These are phyloP conservation scores for Oscheius myriophilus DNA, from an alignment of 2,888 invertebrate genomes.

Conservation along the genomic window DNA sequence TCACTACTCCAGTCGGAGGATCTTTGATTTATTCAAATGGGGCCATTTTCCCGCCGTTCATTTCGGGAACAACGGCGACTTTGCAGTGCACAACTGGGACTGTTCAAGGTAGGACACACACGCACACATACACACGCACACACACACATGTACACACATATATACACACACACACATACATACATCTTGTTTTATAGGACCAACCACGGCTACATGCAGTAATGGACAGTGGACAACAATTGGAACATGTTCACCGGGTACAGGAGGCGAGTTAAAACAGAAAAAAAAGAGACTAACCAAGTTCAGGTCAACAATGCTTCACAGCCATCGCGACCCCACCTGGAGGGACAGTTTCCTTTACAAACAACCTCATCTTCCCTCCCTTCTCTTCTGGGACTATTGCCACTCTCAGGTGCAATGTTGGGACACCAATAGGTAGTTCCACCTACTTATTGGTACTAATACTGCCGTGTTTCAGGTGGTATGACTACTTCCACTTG, in stretches of 20 bases:
- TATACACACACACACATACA: too few species aligned
- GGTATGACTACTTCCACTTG: background rate
- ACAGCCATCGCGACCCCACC: too few species aligned
- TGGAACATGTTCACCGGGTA: conserved; percentile 1
- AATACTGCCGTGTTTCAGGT: background rate
- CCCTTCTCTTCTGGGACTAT: background rate
- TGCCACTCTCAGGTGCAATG: too few species aligned
- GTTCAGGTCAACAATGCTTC: too few species aligned
- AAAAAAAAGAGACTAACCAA: too few species aligned
- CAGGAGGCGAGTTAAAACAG: too few species aligned
- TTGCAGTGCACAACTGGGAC: conserved; percentile 1
- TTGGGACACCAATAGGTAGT: too few species aligned
- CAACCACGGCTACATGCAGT: conserved; percentile 1
- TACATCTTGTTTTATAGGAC: background rate
- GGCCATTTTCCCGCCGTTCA: background rate
- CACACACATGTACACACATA: too few species aligned
- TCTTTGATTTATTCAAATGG: conserved; percentile 11
- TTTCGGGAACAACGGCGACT: conserved; percentile 4
- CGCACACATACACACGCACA: too few species aligned
- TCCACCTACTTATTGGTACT: too few species aligned
- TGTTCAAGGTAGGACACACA: background rate
- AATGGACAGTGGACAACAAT: conserved; percentile 14
- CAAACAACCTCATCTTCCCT: background rate
- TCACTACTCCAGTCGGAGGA: conserved; percentile 8
- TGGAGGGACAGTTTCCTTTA: too few species aligned